A percentile compares a stretch with the other conserved stretches of the same genome.
Evolutionary conservation across 2,888 invertebrate species (phyloP).

Genomic region (Morpho helenor): DNA sequence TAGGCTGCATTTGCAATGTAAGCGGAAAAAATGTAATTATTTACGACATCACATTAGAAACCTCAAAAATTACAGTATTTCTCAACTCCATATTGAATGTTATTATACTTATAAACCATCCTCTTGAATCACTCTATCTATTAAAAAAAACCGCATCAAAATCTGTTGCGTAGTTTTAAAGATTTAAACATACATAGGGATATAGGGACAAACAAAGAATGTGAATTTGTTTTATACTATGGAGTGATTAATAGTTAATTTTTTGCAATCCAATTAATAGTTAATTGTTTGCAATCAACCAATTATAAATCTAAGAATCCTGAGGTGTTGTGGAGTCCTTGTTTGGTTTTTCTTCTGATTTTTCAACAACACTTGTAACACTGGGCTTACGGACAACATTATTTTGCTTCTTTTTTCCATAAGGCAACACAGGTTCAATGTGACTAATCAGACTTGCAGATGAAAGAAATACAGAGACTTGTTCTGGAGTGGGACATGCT

Average conservation of each 20-base stretch:
- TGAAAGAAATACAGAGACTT: constrained; percentile 92
- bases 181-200: too few relatives aligned
- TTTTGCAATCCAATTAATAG: neutral
- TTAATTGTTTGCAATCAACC: neutral
- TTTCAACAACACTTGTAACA: constrained; percentile 52
- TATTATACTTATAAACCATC: too few relatives aligned
- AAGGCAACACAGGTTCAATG: constrained; percentile 64
- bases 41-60: too few relatives aligned
- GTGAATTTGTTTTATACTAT: neutral
- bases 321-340: constrained; percentile 1
- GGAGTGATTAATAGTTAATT: neutral
- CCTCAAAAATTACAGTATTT: too few relatives aligned
- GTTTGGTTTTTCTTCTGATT: constrained; percentile 25
- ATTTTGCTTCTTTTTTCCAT: constrained; percentile 59
- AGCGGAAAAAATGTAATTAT: too few relatives aligned
- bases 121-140: too few relatives aligned
- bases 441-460: constrained; percentile 85
- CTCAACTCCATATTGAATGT: too few relatives aligned
- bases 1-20: too few relatives aligned
- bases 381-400: constrained; percentile 54
- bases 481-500: constrained; percentile 95
- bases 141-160: too few relatives aligned
- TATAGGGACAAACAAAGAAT: too few relatives aligned
- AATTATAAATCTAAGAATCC: neutral
- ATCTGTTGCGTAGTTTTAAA: too few relatives aligned